Conservation (phyloP, 2,797 vertebrate species). For the Pseudocheirus occidentalis region DNA sequence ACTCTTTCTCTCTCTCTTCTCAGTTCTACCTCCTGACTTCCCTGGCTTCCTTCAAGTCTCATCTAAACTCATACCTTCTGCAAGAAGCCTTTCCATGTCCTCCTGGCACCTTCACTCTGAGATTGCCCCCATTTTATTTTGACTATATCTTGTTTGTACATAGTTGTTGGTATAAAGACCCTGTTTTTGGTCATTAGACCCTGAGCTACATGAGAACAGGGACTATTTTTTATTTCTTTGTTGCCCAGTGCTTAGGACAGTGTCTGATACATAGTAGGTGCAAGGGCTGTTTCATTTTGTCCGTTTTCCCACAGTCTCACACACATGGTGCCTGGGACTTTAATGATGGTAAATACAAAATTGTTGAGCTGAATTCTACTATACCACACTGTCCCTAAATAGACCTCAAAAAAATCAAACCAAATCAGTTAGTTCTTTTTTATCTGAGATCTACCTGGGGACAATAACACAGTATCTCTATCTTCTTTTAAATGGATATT, state of each 20-base stretch:
- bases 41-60: background rate
- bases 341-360: background rate
- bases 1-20: background rate
- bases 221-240: background rate
- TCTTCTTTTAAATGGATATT: conserved; percentile 74
- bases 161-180: background rate
- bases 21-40: background rate
- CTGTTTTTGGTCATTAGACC: background rate
- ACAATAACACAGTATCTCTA: conserved; percentile 28
- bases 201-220: background rate
- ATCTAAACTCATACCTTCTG: background rate
- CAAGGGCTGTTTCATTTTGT: background rate
- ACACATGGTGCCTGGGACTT: background rate
- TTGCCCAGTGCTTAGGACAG: background rate
- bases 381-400: background rate
- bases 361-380: background rate
- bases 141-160: background rate
- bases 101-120: background rate
- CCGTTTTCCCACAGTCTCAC: background rate
- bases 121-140: background rate
- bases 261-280: background rate
- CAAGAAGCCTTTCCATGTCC: background rate
- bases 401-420: background rate
- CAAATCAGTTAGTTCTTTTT: conserved; percentile 33
- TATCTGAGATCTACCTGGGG: conserved; percentile 41